A percentile compares a stretch with the other conserved stretches of the same genome.
Conservation (phyloP, 2,113 vertebrate genomes). For the Daubentonia madagascariensis region DNA sequence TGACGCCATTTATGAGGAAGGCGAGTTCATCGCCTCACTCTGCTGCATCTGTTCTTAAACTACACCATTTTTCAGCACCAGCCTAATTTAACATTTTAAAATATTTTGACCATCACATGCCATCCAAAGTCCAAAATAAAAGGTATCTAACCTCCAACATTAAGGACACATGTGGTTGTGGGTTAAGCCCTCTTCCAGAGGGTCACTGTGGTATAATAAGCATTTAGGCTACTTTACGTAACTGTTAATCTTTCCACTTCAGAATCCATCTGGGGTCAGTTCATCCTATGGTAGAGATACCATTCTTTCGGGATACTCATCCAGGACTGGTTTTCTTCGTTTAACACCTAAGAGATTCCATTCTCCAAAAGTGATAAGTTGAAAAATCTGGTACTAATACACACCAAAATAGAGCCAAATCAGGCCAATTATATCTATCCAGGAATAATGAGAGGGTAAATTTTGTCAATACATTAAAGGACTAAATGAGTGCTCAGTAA, state of each 20-base stretch:
- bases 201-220: neutral
- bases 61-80: neutral
- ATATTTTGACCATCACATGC: neutral
- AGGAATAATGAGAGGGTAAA: neutral
- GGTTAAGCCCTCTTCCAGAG: neutral
- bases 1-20: neutral
- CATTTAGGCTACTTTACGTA: conserved; percentile 16
- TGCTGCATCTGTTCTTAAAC: neutral
- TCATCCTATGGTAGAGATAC: neutral
- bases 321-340: conserved; percentile 15
- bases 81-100: neutral
- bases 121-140: conserved; percentile 26
- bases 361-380: neutral
- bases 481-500: neutral
- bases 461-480: neutral
- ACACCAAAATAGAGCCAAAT: conserved; percentile 8
- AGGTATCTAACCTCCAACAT: neutral
- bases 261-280: conserved; percentile 46
- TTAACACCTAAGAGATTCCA: neutral
- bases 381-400: conserved; percentile 52
- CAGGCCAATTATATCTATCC: neutral
- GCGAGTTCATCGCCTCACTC: neutral
- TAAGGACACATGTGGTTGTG: neutral
- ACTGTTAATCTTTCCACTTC: neutral
- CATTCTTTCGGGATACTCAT: neutral